Conservation (phyloP, 2,113 vertebrate genomes). For the Coptodon rendalli region DNA sequence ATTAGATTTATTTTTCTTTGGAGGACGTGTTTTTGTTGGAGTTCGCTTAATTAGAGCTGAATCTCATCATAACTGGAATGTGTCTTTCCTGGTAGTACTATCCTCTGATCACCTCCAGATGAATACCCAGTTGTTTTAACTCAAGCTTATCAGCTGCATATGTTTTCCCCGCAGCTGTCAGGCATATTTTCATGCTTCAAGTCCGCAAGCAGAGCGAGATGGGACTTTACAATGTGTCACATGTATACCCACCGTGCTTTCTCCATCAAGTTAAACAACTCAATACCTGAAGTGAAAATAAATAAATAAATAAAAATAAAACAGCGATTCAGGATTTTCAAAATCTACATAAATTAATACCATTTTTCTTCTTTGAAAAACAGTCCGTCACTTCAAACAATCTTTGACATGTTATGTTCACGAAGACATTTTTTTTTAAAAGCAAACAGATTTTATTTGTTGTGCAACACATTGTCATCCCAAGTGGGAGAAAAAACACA, state of each 20-base stretch:
- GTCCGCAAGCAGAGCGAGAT: not conserved
- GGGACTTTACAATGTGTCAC: not conserved
- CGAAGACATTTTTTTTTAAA: not conserved
- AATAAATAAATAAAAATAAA: not conserved
- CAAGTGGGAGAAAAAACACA: not conserved
- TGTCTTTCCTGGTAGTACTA: not conserved
- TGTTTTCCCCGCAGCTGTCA: slow-evolving; percentile 37
- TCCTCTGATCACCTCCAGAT: slow-evolving; percentile 22
- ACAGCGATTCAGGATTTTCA: not conserved
- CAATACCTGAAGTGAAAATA: not conserved
- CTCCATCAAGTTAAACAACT: slow-evolving; percentile 6
- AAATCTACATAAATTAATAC: not conserved
- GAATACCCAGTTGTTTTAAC: slow-evolving; percentile 38
- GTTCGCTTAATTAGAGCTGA: not conserved
- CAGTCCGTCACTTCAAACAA: slow-evolving; percentile 28
- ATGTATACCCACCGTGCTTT: not conserved
- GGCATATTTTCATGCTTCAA: slow-evolving; percentile 13
- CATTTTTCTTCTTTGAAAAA: not conserved
- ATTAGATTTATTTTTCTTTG: not conserved
- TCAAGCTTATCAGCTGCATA: slow-evolving; percentile 39
- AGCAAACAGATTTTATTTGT: not conserved
- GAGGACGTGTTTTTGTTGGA: not conserved
- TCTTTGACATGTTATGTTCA: not conserved
- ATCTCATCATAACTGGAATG: slow-evolving; percentile 10
- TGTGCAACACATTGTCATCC: not conserved